Percentiles rank a stretch among this genome's conserved stretches.
phyloP scores from a whole-genome alignment of 2,888 invertebrate species.

The Autographa pulchrina region DNA sequence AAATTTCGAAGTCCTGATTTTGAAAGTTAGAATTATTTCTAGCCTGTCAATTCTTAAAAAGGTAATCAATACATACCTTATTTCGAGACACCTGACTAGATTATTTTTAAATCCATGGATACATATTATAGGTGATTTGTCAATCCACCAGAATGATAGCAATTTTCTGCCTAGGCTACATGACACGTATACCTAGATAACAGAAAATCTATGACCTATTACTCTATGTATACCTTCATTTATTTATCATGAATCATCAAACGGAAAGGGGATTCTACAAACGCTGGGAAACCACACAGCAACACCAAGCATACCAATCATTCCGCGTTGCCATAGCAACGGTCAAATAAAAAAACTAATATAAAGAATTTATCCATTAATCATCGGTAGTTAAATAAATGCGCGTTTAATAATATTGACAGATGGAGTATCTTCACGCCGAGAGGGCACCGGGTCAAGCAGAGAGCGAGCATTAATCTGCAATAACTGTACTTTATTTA shows the following conservation, averaged over 20 bases:
- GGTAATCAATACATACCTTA: no score
- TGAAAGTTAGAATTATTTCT: no score
- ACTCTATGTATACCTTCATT: background rate
- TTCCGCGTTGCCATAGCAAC: conserved; percentile 18
- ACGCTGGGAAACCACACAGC: background rate
- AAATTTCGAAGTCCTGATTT: background rate
- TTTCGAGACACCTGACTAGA: no score
- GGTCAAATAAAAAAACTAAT: conserved; percentile 40
- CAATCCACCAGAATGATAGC: no score
- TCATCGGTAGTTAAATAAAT: conserved; percentile 49
- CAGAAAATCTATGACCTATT: background rate
- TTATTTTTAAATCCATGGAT: no score
- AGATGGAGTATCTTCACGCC: conserved; percentile 58
- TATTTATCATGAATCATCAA: background rate
- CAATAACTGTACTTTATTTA: conserved; percentile 55
- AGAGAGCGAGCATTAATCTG: conserved; percentile 60
- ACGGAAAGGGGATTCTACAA: background rate
- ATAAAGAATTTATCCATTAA: conserved; percentile 55
- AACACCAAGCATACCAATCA: background rate
- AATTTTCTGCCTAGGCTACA: no score
- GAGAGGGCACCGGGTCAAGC: conserved; percentile 49
- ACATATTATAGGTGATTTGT: no score
- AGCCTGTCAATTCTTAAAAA: no score
- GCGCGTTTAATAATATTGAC: conserved; percentile 62
- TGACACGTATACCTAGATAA: background rate